These are phyloP conservation scores for Ambastaia sidthimunki DNA, from an alignment of 2,797 vertebrate genomes.

Conservation along the genomic window DNA sequence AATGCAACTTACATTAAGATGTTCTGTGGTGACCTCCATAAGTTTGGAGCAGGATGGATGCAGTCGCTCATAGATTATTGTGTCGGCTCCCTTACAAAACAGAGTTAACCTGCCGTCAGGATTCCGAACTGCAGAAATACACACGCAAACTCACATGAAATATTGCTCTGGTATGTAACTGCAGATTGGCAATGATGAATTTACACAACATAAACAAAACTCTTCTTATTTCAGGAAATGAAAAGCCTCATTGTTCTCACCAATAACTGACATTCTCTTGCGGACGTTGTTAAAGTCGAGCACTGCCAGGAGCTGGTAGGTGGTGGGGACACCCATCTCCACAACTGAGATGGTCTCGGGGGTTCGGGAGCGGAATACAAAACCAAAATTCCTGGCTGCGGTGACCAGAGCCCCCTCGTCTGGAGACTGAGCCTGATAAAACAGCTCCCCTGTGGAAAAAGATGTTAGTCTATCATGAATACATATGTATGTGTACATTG, in stretches of 20 bases:
- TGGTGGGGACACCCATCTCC: conserved; percentile 84
- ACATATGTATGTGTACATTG: neutral
- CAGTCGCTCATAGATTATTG: too few relatives aligned
- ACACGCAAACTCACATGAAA: conserved; percentile 46
- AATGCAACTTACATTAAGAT: conserved; percentile 84
- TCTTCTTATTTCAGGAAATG: neutral
- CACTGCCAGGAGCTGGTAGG: conserved; percentile 87
- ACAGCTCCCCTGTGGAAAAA: conserved; percentile 78
- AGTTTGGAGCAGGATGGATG: too few relatives aligned
- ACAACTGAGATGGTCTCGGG: conserved; percentile 84
- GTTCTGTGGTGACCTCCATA: conserved; percentile 79
- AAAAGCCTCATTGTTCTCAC: conserved; percentile 70
- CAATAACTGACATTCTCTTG: conserved; percentile 96
- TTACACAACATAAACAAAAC: too few relatives aligned
- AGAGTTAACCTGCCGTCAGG: conserved; percentile 84
- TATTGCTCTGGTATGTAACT: neutral
- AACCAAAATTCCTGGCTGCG: conserved; percentile 92
- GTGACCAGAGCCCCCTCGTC: conserved; percentile 94
- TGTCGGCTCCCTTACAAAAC: conserved; percentile 84
- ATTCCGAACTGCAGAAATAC: too few relatives aligned
- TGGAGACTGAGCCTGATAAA: conserved; percentile 95
- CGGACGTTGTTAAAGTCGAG: conserved; percentile 92
- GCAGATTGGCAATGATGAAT: neutral
- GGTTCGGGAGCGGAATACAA: conserved; percentile 87
- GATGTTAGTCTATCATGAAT: neutral